Evolutionary conservation across 2,888 invertebrate species (phyloP), one percentile per base, ranked within the genome.

Genomic region (Polydrusus tereticollis): DNA sequence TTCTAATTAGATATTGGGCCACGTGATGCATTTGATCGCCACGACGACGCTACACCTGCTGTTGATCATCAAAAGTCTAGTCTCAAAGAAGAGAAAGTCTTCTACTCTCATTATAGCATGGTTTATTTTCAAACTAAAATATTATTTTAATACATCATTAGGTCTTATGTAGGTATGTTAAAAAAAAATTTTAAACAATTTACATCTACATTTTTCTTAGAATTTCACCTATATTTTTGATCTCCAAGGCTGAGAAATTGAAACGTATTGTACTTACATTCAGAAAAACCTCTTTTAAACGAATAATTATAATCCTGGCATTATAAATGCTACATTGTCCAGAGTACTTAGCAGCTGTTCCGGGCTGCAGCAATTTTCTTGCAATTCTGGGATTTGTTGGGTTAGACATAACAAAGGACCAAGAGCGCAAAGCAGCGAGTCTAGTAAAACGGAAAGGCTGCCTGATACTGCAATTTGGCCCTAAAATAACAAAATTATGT

Each of bases 391-490:
- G 38, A 97, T 87, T 78, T 94, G 93, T 77, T 94, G 92, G 0
- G 95, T 93, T 69, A 98, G 89, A 82, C 95, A 94, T 78, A 97
- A 88, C 66, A 98, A 87, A 6, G 98, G 97, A 0, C 94, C 97
- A 78, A 97, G 87, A 1, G 97, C 94, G 85, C 98, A 98, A 29
- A 98, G 88, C 72, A 98, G 86, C 1, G 97, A 97, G 86, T 98
- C 98, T 75, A 98, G 86, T 12, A 98, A 87, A 12, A 98, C 96
- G 0, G 97, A 97, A 69, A 98, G 89, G 72, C 96, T 97, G 0
- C 97, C 98, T 0, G 97, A 97, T 14, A 98, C 97, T 0, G 97
- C 96, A 74, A 97, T 96, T 85, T 97, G 95, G 10, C 97, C 97
- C 91, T 94, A 86, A 86, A 86, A 71, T 26, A 3, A 43, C 2